These are phyloP conservation scores for Euwallacea similis DNA, from an alignment of 1,140 invertebrate species.

Conservation along the genomic window DNA sequence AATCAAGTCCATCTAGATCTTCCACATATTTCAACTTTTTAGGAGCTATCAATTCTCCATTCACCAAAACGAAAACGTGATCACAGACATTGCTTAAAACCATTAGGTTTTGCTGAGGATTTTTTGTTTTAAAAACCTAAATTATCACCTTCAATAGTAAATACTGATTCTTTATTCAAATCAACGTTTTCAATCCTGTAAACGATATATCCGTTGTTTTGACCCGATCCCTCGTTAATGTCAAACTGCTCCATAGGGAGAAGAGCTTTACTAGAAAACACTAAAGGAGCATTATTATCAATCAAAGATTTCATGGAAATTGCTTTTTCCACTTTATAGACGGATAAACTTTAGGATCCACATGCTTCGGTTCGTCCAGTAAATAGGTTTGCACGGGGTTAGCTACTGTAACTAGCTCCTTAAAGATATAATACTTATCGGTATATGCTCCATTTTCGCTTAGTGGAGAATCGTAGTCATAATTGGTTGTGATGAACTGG, in stretches of 20 bases:
- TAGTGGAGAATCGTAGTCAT: constrained; percentile 61
- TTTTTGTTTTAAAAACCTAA: neutral
- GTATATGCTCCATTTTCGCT: constrained; percentile 58
- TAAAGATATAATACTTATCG: constrained; percentile 53
- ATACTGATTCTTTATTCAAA: constrained; percentile 40
- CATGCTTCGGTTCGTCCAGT: constrained; percentile 48
- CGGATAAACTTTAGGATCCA: constrained; percentile 48
- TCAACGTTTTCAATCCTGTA: constrained; percentile 53
- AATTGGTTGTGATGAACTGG: constrained; percentile 60
- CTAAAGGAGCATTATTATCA: constrained; percentile 39
- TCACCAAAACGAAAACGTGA: constrained; percentile 57
- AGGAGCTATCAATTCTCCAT: constrained; percentile 52
- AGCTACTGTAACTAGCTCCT: constrained; percentile 51
- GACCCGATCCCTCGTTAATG: constrained; percentile 60
- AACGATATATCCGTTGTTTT: constrained; percentile 63
- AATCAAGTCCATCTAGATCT: constrained; percentile 54
- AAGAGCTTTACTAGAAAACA: constrained; percentile 35
- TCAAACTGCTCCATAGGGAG: constrained; percentile 62
- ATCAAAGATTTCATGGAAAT: constrained; percentile 49
- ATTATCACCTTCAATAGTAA: neutral
- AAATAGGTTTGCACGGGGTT: constrained; percentile 52
- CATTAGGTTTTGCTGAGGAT: neutral
- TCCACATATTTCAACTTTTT: constrained; percentile 42
- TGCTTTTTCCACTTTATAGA: constrained; percentile 41
- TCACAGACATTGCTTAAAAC: constrained; percentile 56